Percentiles rank a stretch among this genome's conserved stretches.
Evolutionary conservation across 2,888 invertebrate species (phyloP).

Genomic region (Scrobipalpa atriplicella): DNA sequence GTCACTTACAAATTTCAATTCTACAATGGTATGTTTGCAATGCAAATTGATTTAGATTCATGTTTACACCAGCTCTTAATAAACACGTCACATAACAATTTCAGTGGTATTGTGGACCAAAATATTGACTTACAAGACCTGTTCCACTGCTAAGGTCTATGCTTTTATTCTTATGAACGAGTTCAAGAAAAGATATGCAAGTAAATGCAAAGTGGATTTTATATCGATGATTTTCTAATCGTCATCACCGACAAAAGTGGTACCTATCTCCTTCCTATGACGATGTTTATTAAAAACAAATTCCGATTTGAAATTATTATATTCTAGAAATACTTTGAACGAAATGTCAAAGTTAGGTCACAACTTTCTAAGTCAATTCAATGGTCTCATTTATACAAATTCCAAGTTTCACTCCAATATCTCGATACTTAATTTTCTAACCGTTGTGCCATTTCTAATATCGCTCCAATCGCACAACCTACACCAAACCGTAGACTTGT

Average conservation of each 20-base stretch:
- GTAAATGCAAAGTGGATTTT: too few species aligned
- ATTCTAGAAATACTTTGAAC: too few species aligned
- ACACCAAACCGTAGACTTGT: slow-evolving; percentile 35
- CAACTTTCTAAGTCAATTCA: background rate
- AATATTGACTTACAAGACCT: background rate
- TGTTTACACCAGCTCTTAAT: slow-evolving; percentile 4
- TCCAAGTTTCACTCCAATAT: background rate
- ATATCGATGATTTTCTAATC: too few species aligned
- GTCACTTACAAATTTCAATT: background rate
- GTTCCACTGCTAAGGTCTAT: too few species aligned
- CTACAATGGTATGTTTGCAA: background rate
- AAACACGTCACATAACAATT: slow-evolving; percentile 16
- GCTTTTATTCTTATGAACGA: too few species aligned
- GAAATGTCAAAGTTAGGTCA: background rate
- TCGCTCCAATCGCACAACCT: slow-evolving; percentile 18
- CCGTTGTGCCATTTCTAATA: slow-evolving; percentile 16
- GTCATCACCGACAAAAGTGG: too few species aligned
- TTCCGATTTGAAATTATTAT: too few species aligned
- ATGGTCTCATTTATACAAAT: slow-evolving; percentile 6
- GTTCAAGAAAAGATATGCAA: too few species aligned
- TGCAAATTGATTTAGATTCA: background rate
- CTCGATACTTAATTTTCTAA: slow-evolving; percentile 20
- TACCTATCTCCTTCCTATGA: too few species aligned
- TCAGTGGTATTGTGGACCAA: background rate
- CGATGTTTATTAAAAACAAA: too few species aligned